A percentile compares a stretch with the other conserved stretches of the same genome.
phyloP scores from a whole-genome alignment of 2,113 vertebrate species.

The Gasterosteus nipponicus region DNA sequence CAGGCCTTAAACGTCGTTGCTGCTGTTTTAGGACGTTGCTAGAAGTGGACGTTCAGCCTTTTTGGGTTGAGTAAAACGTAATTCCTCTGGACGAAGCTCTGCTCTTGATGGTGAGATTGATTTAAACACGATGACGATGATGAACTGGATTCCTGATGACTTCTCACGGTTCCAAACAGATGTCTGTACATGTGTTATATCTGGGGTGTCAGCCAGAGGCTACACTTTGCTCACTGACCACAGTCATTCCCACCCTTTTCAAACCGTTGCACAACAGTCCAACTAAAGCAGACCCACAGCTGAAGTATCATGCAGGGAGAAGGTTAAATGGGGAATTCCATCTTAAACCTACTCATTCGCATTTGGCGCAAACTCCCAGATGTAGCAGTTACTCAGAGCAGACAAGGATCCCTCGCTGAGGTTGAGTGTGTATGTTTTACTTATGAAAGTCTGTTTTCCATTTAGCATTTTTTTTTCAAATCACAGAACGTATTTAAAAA shows the following conservation, averaged over 20 bases:
- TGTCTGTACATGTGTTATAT: constrained; percentile 23
- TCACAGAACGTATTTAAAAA: constrained; percentile 15
- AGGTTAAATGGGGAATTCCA: constrained; percentile 45
- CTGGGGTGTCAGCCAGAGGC: constrained; percentile 18
- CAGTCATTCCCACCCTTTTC: constrained; percentile 18
- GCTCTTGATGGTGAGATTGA: constrained; percentile 11
- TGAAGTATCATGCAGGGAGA: constrained; percentile 36
- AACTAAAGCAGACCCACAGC: constrained; percentile 41
- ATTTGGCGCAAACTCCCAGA: constrained; percentile 34
- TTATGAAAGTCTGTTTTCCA: constrained; percentile 30
- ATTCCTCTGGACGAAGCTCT: constrained; percentile 2
- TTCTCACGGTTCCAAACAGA: constrained; percentile 30
- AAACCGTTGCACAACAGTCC: constrained; percentile 16
- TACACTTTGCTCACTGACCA: constrained; percentile 35
- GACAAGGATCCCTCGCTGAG: constrained; percentile 18
- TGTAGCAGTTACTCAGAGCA: constrained; percentile 32
- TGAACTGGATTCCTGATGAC: constrained; percentile 24
- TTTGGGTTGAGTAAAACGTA: constrained; percentile 17
- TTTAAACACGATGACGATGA: constrained; percentile 22
- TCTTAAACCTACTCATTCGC: constrained; percentile 17
- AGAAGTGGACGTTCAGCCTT: background rate
- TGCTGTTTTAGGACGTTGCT: constrained; percentile 8
- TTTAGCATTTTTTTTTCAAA: constrained; percentile 13
- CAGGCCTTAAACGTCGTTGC: background rate
- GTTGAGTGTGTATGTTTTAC: constrained; percentile 10